Conservation (phyloP, 30 jellyfish, hydroid and myxozoan genomes). For the Aurelia coerulea region DNA sequence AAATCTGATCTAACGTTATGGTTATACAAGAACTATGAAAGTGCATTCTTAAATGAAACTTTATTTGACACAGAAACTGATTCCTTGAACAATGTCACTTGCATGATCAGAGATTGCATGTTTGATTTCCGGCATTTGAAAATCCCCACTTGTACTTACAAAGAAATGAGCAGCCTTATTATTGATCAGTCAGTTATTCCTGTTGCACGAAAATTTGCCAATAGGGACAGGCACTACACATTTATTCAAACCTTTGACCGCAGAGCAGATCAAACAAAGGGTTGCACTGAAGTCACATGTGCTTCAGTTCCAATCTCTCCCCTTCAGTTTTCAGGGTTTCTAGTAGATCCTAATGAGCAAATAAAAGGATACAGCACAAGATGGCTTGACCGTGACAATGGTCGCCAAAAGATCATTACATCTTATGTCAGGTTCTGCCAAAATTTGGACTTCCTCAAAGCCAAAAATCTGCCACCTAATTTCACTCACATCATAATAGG, state of each 20-base stretch:
- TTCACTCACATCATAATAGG: conserved; percentile 18
- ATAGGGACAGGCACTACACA: too few species aligned
- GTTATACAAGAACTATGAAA: neutral
- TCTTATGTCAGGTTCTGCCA: conserved; percentile 41
- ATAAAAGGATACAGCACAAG: conserved; percentile 19
- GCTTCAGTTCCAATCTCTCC: conserved; percentile 44
- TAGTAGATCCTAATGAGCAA: conserved; percentile 30
- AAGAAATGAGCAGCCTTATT: conserved; percentile 1
- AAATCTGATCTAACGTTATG: conserved; percentile 2
- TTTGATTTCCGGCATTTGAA: conserved; percentile 14
- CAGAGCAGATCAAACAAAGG: conserved; percentile 33
- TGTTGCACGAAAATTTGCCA: too few species aligned
- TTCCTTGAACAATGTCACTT: conserved; percentile 29
- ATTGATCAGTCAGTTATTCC: neutral
- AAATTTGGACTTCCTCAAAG: neutral
- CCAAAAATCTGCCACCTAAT: conserved; percentile 1
- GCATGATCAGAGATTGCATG: neutral
- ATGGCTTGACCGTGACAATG: conserved; percentile 6
- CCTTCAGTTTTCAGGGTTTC: conserved; percentile 16
- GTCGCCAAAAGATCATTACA: neutral
- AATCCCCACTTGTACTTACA: conserved; percentile 7
- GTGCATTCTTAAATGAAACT: conserved; percentile 9
- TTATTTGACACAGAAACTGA: neutral
- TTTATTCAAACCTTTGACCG: conserved; percentile 15
- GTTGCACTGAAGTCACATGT: conserved; percentile 33